phyloP scores from a whole-genome alignment of 2,113 vertebrate species.

The Prinia subflava region DNA sequence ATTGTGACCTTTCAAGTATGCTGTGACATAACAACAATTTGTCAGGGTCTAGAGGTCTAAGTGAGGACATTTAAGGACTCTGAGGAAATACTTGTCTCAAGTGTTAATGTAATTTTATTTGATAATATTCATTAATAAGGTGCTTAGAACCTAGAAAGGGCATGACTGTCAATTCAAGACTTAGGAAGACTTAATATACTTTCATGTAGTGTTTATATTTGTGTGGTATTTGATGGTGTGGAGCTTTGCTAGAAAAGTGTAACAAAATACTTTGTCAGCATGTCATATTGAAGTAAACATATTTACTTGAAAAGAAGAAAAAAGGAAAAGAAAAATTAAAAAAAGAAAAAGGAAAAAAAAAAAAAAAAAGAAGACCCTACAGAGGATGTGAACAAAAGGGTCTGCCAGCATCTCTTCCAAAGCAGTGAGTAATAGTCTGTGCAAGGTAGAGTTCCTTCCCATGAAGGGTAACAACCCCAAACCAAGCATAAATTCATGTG shows the following conservation, averaged over 20 bases:
- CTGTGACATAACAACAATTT: not conserved
- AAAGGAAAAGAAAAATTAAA: not conserved
- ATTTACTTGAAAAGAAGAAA: not conserved
- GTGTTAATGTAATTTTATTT: not conserved
- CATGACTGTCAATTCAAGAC: not conserved
- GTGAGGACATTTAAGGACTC: not conserved
- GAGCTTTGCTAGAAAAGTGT: not conserved
- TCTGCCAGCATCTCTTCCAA: not conserved
- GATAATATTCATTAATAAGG: not conserved
- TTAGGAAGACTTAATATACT: not conserved
- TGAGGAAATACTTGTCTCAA: rapidly evolving
- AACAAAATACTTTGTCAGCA: not conserved
- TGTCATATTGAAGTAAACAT: not conserved
- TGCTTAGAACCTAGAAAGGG: not conserved
- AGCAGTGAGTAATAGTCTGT: not conserved
- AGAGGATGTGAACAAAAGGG: not conserved
- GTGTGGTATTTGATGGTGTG: not conserved
- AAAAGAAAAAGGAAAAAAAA: not conserved
- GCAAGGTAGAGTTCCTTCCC: not conserved
- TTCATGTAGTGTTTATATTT: not conserved
- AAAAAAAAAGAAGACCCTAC: not conserved
- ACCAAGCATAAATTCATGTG: not conserved
- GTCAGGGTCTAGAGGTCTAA: not conserved
- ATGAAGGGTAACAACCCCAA: not conserved
- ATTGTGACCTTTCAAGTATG: not conserved